Evolutionary conservation across 2,888 invertebrate species (phyloP), one percentile per base, ranked within the genome.

Genomic region (Cataglyphis cursor): DNA sequence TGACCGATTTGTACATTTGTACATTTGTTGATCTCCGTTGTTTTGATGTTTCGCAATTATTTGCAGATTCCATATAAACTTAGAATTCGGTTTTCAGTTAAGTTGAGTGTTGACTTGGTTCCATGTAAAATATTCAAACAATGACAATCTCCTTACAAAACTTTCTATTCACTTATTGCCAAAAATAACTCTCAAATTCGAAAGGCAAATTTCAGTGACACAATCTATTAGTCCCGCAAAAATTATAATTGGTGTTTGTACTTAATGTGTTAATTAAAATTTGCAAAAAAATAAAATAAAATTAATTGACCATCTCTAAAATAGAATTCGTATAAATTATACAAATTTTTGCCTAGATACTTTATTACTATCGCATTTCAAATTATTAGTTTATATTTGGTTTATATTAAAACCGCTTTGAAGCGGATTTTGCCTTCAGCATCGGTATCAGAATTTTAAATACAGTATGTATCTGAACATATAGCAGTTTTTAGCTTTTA

Each of bases 41-140:
- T 74, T 61, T 74, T 15, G 4, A 21, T 21, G 21, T 44, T 72
- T 72, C 1, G 15, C 24, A 28, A 35, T 48, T 75, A 48, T 64
- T 35, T 21, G 12, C 5, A 3, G 1, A 62, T 64, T 21, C 1
- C 5, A n/a, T 74, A 9, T 44, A 62, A 18, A 15, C 10, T 62
- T 1, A 3, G 10, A 15, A 21, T 41, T 73, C 57, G 24, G 1
- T 0, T 31, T 44, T 3, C 21, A 74, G 0, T 44, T 21, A 21
- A 21, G 12, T 21, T 10, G 8, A 10, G 35, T 75, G 44, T 48
- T 48, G 21, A 75, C 21, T 72, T 15, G 2, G 4, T 41, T 28
- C n/a, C 6, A 21, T 6, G 10, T 0, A 44, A 74, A 61, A 41
- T 61, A 41, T 18, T 38, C 10, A 10, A 51, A 51, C 6, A 3